Base-by-base conservation (phyloP, 2,113 vertebrate species). In the Gracilinanus agilis region DNA sequence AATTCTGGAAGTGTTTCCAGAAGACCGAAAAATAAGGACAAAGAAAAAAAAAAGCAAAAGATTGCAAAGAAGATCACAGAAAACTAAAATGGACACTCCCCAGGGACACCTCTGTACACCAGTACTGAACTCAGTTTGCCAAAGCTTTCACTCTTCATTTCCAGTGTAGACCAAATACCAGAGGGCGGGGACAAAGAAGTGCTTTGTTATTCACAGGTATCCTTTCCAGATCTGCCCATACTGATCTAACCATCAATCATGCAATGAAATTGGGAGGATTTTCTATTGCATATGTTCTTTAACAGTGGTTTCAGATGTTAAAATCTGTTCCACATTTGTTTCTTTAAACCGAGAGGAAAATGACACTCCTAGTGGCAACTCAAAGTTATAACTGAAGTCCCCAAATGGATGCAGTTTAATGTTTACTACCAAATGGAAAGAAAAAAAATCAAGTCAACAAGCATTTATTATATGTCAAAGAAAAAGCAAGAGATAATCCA, bases 281-380 rank as follows among this genome's bases (percentile, higher is more conserved):
- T 88, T 27, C 67, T 49, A 83, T 56, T 24, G 11, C 67, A 94
- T 9, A 55, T 54, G 24, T 27, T 91, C 91, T 91, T 88, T 54
- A 91, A 88, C 89, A 92, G 89, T 7, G 21, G 13, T 91, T 95
- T 93, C 75, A 90, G 88, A 88, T 55, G 54, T 55, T 90, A 91
- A 90, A 93, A 89, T 91, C 5, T 34, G 0, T 61, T 91, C 55
- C 27, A 0, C 88, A 54, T 67, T 55, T 94, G 54, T 55, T 56
- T 91, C 94, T 91, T 67, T 88, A 49, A 95, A 95, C 90, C 55
- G 44, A 94, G 67, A 92, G 91, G 25, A 75, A 61, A 88, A 90
- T 25, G 44, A 90, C 27, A 56, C 90, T 95, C 88, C 92, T 56
- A 92, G 61, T 96, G 93, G 0, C 93, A 96, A 95, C 95, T 95